Percentiles rank a stretch among this genome's conserved stretches.
These are phyloP conservation scores for Miltochrista miniata DNA, from an alignment of 2,888 invertebrate species.

Conservation along the genomic window DNA sequence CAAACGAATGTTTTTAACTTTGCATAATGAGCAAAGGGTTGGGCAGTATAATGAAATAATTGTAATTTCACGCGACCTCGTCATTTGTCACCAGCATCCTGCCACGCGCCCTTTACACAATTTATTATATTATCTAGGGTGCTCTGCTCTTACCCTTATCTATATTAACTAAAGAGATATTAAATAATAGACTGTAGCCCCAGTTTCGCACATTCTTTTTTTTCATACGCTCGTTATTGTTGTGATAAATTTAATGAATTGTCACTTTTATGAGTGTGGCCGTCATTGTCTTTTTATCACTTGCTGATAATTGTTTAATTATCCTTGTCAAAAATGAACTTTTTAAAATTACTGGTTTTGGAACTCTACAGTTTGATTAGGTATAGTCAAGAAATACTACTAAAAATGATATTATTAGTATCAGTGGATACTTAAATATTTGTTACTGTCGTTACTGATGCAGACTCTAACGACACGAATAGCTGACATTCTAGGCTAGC, in stretches of 20 bases:
- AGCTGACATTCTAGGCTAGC: too few relatives aligned
- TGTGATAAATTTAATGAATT: conserved; percentile 5
- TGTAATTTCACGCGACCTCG: conserved; percentile 77
- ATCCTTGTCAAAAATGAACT: too few relatives aligned
- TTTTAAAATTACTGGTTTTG: too few relatives aligned
- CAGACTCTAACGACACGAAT: too few relatives aligned
- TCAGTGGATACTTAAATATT: too few relatives aligned
- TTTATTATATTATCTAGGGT: conserved; percentile 77
- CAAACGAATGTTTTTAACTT: conserved; percentile 63
- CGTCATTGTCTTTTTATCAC: background rate
- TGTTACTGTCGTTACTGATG: too few relatives aligned
- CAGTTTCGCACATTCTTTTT: conserved; percentile 33
- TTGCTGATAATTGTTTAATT: too few relatives aligned
- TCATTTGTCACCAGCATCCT: conserved; percentile 83
- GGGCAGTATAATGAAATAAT: conserved; percentile 69
- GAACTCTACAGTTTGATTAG: too few relatives aligned
- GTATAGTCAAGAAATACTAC: too few relatives aligned
- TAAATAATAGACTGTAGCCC: conserved; percentile 54
- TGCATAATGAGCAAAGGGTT: conserved; percentile 77
- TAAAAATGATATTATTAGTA: too few relatives aligned
- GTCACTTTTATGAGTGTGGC: conserved; percentile 2
- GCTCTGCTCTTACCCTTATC: conserved; percentile 69
- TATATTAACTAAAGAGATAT: conserved; percentile 64
- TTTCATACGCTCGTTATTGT: conserved; percentile 10
- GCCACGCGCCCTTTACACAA: conserved; percentile 72